Evolutionary conservation across 2,888 invertebrate genomes (phyloP).

Genomic region (Eilema griseolum): DNA sequence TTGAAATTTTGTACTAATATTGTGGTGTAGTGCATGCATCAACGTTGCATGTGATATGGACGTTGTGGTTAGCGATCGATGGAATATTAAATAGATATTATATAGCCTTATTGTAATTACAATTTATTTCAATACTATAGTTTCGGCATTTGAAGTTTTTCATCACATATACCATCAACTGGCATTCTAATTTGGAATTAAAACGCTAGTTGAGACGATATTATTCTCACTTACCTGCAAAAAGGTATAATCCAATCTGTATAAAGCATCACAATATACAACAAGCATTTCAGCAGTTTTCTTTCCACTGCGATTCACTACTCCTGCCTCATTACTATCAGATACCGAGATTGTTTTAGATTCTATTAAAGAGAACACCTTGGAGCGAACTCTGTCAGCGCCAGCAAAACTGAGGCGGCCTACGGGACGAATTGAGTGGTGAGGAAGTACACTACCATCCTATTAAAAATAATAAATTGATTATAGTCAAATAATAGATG

Average conservation of each 20-base stretch:
- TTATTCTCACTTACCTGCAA: constrained; percentile 68
- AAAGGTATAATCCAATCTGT: constrained; percentile 90
- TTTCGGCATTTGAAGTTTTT: too few relatives aligned
- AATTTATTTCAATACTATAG: too few relatives aligned
- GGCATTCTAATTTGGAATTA: too few relatives aligned
- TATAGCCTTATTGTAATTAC: background rate
- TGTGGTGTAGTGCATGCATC: constrained; percentile 61
- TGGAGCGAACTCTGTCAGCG: constrained; percentile 74
- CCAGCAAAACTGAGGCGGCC: constrained; percentile 78
- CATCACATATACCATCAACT: too few relatives aligned
- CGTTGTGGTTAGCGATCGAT: constrained; percentile 64
- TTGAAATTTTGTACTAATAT: constrained; percentile 57
- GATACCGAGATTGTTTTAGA: constrained; percentile 33
- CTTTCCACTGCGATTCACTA: too few relatives aligned
- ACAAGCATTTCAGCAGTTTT: constrained; percentile 74
- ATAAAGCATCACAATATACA: constrained; percentile 88
- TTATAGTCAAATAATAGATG: background rate
- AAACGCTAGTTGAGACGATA: too few relatives aligned
- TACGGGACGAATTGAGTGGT: constrained; percentile 74
- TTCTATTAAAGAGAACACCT: constrained; percentile 62
- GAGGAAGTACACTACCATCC: constrained; percentile 67
- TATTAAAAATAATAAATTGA: constrained; percentile 43
- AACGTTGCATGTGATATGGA: constrained; percentile 73
- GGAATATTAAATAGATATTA: constrained; percentile 58
- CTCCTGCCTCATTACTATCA: constrained; percentile 15